These are phyloP conservation scores for Eumeta japonica DNA, from an alignment of 1,140 invertebrate genomes.

Conservation along the genomic window DNA sequence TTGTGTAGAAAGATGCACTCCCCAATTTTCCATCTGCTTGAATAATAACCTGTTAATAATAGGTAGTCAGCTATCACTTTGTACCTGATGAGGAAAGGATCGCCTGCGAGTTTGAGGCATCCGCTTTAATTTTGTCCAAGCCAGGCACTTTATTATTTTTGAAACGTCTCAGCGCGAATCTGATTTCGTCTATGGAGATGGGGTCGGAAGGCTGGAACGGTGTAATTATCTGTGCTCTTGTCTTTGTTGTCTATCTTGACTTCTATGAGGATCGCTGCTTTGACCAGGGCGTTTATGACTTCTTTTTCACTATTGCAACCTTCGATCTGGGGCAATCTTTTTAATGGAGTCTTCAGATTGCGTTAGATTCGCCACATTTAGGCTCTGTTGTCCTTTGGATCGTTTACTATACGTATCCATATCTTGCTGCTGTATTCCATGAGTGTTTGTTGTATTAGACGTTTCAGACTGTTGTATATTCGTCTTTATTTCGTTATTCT, in stretches of 20 bases:
- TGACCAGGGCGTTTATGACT: neutral
- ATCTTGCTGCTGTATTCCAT: neutral
- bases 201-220: conserved; percentile 2
- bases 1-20: no score
- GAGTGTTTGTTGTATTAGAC: neutral
- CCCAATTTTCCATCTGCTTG: conserved; percentile 4
- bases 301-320: conserved; percentile 4
- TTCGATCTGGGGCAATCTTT: conserved; percentile 2
- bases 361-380: conserved; percentile 6
- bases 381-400: no score
- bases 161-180: conserved; percentile 1
- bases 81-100: conserved; percentile 3
- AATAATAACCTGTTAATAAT: conserved; percentile 1
- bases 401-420: no score
- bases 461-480: conserved; percentile 2
- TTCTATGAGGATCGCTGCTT: conserved; percentile 3
- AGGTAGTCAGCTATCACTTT: conserved; percentile 3
- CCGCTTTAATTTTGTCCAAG: conserved; percentile 5
- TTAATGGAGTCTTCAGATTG: neutral
- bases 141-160: conserved; percentile 5
- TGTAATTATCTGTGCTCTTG: conserved; percentile 3
- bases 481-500: conserved; percentile 4
- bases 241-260: neutral
- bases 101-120: no score
- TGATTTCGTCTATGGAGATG: conserved; percentile 3